Evolutionary conservation across 2,888 invertebrate species (phyloP).

Genomic region (Melieria crassipennis): DNA sequence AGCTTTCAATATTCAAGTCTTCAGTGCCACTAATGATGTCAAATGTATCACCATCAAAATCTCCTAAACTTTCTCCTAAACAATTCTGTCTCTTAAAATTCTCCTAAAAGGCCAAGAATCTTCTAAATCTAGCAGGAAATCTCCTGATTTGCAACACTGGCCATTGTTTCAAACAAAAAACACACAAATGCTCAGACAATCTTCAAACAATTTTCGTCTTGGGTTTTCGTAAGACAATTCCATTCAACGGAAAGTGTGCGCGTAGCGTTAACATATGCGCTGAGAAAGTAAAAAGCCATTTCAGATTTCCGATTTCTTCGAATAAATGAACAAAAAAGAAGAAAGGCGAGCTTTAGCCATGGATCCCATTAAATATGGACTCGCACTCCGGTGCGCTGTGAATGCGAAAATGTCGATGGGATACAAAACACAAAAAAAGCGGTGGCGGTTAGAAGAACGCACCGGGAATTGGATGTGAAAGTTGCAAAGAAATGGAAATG

Average conservation of each 20-base stretch:
- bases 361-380: constrained; percentile 29
- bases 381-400: background rate
- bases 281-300: constrained; percentile 23
- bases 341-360: constrained; percentile 28
- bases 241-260: background rate
- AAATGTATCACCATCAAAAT: too few relatives aligned
- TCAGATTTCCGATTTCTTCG: constrained; percentile 13
- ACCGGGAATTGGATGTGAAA: background rate
- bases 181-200: background rate
- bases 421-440: background rate
- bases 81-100: too few relatives aligned
- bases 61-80: too few relatives aligned
- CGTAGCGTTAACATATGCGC: constrained; percentile 2
- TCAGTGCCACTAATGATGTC: too few relatives aligned
- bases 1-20: too few relatives aligned
- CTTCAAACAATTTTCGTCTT: background rate
- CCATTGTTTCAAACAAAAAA: background rate
- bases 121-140: too few relatives aligned
- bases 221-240: background rate
- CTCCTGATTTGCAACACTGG: too few relatives aligned
- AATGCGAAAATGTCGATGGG: too few relatives aligned
- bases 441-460: background rate
- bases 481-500: constrained; percentile 27
- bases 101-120: too few relatives aligned
- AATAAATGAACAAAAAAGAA: constrained; percentile 32